Conservation (phyloP, 2,888 invertebrate species). For the Sturmia bella region DNA sequence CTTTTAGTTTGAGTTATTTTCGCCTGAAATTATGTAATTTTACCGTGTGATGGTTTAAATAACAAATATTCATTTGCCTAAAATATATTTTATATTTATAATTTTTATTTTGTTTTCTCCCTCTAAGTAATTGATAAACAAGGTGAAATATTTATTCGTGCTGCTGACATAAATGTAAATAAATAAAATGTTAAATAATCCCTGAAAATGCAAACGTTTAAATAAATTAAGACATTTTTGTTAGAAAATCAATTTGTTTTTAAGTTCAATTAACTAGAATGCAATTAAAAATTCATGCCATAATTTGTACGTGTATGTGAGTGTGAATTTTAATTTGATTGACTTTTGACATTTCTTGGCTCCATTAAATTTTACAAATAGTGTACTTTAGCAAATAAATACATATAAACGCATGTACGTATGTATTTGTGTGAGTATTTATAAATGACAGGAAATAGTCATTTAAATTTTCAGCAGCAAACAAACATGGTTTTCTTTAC, state of each 20-base stretch:
- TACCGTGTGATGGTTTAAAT: not conserved
- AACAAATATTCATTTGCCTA: not conserved
- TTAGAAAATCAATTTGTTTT: not conserved
- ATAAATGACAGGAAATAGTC: conserved; percentile 28
- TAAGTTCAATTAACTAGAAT: not conserved
- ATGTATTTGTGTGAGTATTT: not conserved
- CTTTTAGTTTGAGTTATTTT: not conserved
- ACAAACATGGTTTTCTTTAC: not conserved
- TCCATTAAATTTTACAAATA: not conserved
- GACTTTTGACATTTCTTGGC: conserved; percentile 25
- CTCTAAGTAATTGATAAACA: conserved; percentile 31
- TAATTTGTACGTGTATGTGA: not conserved
- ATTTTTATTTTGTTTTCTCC: not conserved
- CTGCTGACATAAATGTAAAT: not conserved
- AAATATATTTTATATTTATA: not conserved
- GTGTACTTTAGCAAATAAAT: not conserved
- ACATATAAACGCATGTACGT: not conserved
- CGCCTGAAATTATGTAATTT: not conserved
- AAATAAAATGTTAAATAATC: not conserved
- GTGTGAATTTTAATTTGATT: conserved; percentile 15
- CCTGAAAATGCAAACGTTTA: conserved; percentile 20
- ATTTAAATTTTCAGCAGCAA: conserved; percentile 27
- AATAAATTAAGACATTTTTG: conserved; percentile 25
- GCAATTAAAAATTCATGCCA: not conserved
- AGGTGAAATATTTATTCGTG: conserved; percentile 21